These are phyloP conservation scores for Rhombomys opimus DNA, from an alignment of 2,113 vertebrate species.

Conservation along the genomic window DNA sequence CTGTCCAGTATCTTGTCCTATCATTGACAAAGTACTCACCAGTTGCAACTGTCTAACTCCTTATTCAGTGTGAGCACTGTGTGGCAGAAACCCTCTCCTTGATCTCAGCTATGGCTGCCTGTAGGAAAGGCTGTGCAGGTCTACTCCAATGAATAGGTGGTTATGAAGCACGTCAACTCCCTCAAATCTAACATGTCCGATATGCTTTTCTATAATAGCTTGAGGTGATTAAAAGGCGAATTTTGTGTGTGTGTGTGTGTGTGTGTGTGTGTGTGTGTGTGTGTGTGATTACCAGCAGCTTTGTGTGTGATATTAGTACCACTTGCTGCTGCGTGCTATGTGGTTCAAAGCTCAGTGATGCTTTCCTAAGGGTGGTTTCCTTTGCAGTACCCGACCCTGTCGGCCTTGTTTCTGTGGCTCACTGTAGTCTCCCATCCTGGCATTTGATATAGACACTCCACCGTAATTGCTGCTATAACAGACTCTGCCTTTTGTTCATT, in stretches of 20 bases:
- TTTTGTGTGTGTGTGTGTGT: neutral
- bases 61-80: fast-evolving
- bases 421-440: neutral
- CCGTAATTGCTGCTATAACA: neutral
- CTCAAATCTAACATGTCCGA: neutral
- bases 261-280: no score
- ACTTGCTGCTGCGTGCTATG: neutral
- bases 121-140: neutral
- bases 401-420: neutral
- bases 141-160: neutral
- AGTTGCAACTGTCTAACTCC: neutral
- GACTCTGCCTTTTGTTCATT: neutral
- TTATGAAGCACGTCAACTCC: neutral
- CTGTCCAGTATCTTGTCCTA: neutral
- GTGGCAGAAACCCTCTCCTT: neutral
- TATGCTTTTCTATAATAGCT: neutral
- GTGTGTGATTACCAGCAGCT: neutral
- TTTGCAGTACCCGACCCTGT: fast-evolving
- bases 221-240: neutral
- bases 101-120: neutral
- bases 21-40: fast-evolving
- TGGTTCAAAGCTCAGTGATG: neutral
- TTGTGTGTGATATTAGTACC: neutral
- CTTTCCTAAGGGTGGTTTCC: neutral
- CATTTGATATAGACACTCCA: neutral